phyloP scores from a whole-genome alignment of 2,113 vertebrate species.

The Helogale parvula region DNA sequence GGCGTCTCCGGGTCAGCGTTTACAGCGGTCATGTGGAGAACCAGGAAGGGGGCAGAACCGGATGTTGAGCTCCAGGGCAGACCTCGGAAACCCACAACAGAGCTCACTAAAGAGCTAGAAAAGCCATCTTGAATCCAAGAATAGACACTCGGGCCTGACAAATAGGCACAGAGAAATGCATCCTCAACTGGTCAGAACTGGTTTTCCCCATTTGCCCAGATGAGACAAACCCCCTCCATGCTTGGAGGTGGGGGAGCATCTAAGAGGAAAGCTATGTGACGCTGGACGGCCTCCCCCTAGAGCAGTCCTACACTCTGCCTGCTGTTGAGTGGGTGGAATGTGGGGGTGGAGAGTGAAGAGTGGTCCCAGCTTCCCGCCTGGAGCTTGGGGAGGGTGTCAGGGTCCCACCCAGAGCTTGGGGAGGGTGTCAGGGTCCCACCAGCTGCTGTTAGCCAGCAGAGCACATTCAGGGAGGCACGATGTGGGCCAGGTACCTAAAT shows the following conservation, averaged over 20 bases:
- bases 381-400: no score
- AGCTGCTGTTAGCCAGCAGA: neutral
- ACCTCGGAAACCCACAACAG: neutral
- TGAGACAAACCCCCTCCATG: no score
- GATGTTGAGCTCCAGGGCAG: neutral
- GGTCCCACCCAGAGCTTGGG: no score
- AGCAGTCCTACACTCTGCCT: accelerated
- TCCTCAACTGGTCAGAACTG: accelerated
- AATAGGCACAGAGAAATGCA: neutral
- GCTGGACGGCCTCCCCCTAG: neutral
- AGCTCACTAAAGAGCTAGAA: neutral
- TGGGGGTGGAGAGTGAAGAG: neutral
- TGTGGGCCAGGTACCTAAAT: neutral
- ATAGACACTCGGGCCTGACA: neutral
- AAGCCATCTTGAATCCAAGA: neutral
- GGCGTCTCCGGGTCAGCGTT: neutral
- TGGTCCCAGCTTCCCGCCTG: no score
- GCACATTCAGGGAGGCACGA: accelerated
- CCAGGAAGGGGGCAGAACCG: neutral
- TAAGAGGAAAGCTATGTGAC: accelerated
- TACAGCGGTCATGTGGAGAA: no score
- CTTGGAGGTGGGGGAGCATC: neutral
- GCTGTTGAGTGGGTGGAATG: accelerated
- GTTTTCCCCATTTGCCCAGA: neutral
- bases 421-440: no score